These are phyloP conservation scores for Leucoma salicis DNA, from an alignment of 2,888 invertebrate genomes.

Conservation along the genomic window DNA sequence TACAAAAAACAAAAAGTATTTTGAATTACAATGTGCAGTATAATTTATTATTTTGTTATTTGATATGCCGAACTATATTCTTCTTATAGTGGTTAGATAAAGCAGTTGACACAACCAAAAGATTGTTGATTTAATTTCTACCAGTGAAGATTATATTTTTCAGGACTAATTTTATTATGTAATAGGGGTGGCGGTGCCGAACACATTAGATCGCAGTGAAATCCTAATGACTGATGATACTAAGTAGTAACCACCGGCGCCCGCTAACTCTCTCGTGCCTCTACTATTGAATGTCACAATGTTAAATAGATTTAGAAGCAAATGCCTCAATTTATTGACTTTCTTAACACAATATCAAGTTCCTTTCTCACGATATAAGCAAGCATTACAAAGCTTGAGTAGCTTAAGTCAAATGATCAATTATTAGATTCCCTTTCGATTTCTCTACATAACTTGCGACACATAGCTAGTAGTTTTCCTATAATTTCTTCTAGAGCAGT, in stretches of 20 bases:
- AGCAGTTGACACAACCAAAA: too few relatives aligned
- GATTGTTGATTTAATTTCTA: background rate
- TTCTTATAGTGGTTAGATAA: too few relatives aligned
- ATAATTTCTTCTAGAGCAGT: too few relatives aligned
- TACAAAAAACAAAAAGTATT: too few relatives aligned
- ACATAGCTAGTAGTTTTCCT: background rate
- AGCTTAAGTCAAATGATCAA: too few relatives aligned
- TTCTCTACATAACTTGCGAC: background rate
- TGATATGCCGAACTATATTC: too few relatives aligned
- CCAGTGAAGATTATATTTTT: too few relatives aligned
- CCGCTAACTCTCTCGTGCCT: conserved; percentile 1
- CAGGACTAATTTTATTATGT: too few relatives aligned
- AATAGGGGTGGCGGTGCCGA: background rate
- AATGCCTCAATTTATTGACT: background rate
- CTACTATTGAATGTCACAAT: background rate
- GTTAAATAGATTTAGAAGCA: background rate
- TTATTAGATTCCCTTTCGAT: background rate
- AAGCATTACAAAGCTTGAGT: background rate
- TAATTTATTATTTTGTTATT: too few relatives aligned
- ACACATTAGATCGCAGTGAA: background rate
- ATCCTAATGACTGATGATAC: background rate
- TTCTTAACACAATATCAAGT: background rate
- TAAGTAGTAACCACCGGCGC: background rate
- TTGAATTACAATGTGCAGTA: too few relatives aligned
- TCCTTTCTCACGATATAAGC: background rate